Evolutionary conservation across 2,113 vertebrate genomes (phyloP), one percentile per base, ranked within the genome.

Genomic region (Hepsetus odoe): DNA sequence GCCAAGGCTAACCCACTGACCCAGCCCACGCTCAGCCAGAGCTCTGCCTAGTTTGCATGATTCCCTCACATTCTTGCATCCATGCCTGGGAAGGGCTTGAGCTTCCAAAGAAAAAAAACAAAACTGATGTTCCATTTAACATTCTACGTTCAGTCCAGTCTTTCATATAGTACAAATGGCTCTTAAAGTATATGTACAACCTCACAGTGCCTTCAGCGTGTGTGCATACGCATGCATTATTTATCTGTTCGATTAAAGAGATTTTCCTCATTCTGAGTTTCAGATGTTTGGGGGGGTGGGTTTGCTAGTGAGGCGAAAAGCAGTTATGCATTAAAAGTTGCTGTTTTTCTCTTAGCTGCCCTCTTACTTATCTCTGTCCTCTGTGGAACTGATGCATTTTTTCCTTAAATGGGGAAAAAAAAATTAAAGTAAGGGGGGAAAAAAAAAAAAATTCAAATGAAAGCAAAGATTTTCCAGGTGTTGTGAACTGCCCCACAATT

Each of bases 181-280:
- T 38, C 12, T 59, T 79, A 64, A 75, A 82, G 71, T 79, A 66
- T 75, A 75, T 35, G 71, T 75, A 49, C 35, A 75, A 70, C 76
- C 67, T 79, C 71, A 10, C 28, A 28, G 72, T 46, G 56, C 79
- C 76, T 58, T 82, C 59, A 22, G 65, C 70, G 6, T 12, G 46
- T 44, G 28, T 13, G 18, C 55, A 62, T 49, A 22, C 30, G n/a
- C 65, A 61, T 79, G 32, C 64, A 76, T 76, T 79, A 71, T 82
- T 77, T 69, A 75, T 53, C 30, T 13, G 49, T 70, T 79, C 65
- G 59, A 72, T 70, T 74, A 71, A 68, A 76, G 62, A 53, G 5
- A 16, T 49, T 44, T 16, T 5, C 44, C 8, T 1, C 24, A 9
- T 3, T 22, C 51, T 55, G 49, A 14, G 33, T 24, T 20, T 35